Base-by-base conservation (phyloP, 2,888 invertebrate species). In the Nomada hirtipes region DNA sequence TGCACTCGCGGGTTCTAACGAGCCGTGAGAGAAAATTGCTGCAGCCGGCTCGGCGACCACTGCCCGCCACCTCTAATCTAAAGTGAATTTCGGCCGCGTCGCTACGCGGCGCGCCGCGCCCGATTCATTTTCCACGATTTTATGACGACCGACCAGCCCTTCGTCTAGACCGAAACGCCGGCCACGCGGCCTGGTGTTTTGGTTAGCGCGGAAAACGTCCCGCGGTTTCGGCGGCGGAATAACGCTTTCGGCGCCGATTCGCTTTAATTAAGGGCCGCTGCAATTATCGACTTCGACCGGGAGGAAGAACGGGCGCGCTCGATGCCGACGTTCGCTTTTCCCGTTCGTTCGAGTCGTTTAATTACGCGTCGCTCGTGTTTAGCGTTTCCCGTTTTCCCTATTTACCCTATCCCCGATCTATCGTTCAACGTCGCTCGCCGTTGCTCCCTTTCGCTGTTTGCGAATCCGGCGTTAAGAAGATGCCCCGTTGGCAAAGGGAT, bases 71-170 rank as follows among this genome's bases (percentile, higher is more conserved):
- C 86, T 90, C 90, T 89, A 91, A 90, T 90, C 89, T 86, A 90
- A 91, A 90, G 91, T 90, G 92, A 91, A 92, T 92, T 90, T 91
- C 82, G 87, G 83, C 42, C 18, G 10, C 29, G n/a, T 4, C 29
- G 3, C 47, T 79, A 77, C 74, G 82, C 70, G 82, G 70, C 76
- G 71, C 72, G 82, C 70, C 83, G 70, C 76, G 71, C 72, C 50
- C 89, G 81, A 91, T 91, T 91, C 89, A 90, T 90, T 88, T 87
- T 82, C 60, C 85, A 82, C 86, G 87, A 87, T 89, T 85, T 82
- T 76, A 65, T 70, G 77, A 82, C 80, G 69, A 79, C 59, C 63
- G 15, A 23, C 2, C 50, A 18, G 7, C 42, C 15, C 47, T 18
- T 2, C n/a, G 2, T 15, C 20, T 36, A 20, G 20, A n/a, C 10